phyloP scores from a whole-genome alignment of 1,140 invertebrate species.

The Helicoverpa armigera region DNA sequence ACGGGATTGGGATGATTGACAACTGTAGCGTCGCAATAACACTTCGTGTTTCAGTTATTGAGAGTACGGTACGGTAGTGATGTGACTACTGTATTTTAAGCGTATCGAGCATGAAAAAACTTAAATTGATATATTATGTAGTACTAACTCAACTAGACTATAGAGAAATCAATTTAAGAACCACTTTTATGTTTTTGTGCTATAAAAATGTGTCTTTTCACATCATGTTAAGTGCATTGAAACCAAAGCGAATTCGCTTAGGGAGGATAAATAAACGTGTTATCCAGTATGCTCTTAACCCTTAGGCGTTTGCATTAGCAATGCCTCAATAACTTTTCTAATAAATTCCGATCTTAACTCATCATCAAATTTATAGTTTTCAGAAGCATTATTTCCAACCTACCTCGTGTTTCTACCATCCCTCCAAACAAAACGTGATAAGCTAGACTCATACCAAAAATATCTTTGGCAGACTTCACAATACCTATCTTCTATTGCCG shows the following conservation, averaged over 20 bases:
- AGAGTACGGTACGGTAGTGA: constrained; percentile 33
- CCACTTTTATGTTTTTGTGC: too few relatives aligned
- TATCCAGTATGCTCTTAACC: too few relatives aligned
- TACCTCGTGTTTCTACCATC: constrained; percentile 4
- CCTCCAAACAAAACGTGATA: constrained; percentile 13
- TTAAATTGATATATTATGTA: too few relatives aligned
- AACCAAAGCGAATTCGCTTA: too few relatives aligned
- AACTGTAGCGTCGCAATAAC: constrained; percentile 27
- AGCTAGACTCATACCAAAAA: background rate
- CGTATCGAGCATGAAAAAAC: background rate
- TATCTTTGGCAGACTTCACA: background rate
- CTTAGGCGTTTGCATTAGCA: too few relatives aligned
- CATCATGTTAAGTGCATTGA: too few relatives aligned
- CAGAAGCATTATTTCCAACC: too few relatives aligned
- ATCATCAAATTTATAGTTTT: background rate
- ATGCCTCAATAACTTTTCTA: background rate
- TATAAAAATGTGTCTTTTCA: too few relatives aligned
- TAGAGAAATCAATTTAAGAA: too few relatives aligned
- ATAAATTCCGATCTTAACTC: background rate
- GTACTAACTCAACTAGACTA: too few relatives aligned
- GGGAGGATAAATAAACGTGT: too few relatives aligned
- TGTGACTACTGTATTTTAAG: background rate
- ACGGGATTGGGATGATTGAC: constrained; percentile 32
- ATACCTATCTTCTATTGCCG: constrained; percentile 5
- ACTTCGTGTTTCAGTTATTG: constrained; percentile 39